Percentiles rank a stretch among this genome's conserved stretches.
Conservation (phyloP, 2,797 vertebrate species). For the Phrynocephalus vlangalii region DNA sequence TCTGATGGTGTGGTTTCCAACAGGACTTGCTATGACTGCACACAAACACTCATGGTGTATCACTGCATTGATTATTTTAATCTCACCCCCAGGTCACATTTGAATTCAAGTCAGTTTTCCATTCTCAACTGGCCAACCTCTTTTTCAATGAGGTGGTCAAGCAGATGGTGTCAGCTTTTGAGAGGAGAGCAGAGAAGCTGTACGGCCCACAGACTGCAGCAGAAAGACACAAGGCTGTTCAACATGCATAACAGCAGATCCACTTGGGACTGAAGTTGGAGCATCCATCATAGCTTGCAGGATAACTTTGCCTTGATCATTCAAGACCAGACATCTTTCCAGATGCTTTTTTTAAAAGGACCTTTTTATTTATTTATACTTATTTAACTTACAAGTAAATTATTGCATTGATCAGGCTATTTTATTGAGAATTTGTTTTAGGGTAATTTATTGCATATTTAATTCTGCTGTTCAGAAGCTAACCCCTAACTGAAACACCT, state of each 20-base stretch:
- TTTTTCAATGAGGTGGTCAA: slow-evolving; percentile 86
- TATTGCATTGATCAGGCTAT: slow-evolving; percentile 23
- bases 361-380: slow-evolving; percentile 41
- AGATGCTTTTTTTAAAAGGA: background rate
- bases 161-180: slow-evolving; percentile 84
- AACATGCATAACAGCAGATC: background rate
- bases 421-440: slow-evolving; percentile 18
- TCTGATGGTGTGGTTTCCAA: background rate
- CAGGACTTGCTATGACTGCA: background rate
- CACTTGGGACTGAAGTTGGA: background rate
- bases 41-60: background rate
- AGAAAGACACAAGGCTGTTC: slow-evolving; percentile 18
- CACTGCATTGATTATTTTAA: background rate
- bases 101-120: slow-evolving; percentile 84
- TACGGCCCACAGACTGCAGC: slow-evolving; percentile 53
- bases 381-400: slow-evolving; percentile 47
- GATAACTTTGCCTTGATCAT: background rate
- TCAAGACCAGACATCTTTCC: background rate
- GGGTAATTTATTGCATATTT: slow-evolving; percentile 37
- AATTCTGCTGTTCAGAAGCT: slow-evolving; percentile 8
- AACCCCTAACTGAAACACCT: background rate
- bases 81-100: slow-evolving; percentile 79
- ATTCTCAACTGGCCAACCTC: slow-evolving; percentile 80
- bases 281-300: background rate
- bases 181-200: slow-evolving; percentile 74